Conservation (phyloP, 2,888 invertebrate genomes). For the Melolontha melolontha region DNA sequence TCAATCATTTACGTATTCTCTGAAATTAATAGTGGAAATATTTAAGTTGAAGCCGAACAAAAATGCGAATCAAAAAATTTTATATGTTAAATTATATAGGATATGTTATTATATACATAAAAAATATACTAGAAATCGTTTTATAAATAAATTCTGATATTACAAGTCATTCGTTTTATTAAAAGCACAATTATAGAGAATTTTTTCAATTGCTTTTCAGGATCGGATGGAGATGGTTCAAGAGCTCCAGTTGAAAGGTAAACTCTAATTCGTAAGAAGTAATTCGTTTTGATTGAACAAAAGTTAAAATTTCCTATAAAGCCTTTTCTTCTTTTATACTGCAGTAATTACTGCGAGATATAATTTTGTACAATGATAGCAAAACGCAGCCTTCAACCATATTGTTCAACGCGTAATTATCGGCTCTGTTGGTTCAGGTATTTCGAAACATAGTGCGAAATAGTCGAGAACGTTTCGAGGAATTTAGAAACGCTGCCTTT, state of each 20-base stretch:
- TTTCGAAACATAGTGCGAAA: too few relatives aligned
- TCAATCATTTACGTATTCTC: slow-evolving; percentile 1
- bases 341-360: too few relatives aligned
- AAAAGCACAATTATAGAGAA: neutral
- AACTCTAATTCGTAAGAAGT: neutral
- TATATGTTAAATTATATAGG: slow-evolving; percentile 42
- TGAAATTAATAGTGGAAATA: neutral
- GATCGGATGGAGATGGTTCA: neutral
- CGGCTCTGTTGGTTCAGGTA: too few relatives aligned
- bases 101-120: slow-evolving; percentile 53
- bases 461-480: too few relatives aligned
- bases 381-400: too few relatives aligned
- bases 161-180: slow-evolving; percentile 17
- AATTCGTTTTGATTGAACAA: neutral
- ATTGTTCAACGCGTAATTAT: too few relatives aligned
- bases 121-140: slow-evolving; percentile 61
- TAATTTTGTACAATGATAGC: too few relatives aligned
- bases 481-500: too few relatives aligned
- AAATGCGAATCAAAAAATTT: slow-evolving; percentile 35
- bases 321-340: too few relatives aligned
- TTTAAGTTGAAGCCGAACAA: slow-evolving; percentile 3
- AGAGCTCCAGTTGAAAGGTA: slow-evolving; percentile 29
- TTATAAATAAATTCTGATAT: slow-evolving; percentile 62
- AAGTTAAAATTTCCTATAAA: too few relatives aligned
- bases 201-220: slow-evolving; percentile 14